Evolutionary conservation across 2,113 vertebrate species (phyloP).

Genomic region (Dascyllus trimaculatus): DNA sequence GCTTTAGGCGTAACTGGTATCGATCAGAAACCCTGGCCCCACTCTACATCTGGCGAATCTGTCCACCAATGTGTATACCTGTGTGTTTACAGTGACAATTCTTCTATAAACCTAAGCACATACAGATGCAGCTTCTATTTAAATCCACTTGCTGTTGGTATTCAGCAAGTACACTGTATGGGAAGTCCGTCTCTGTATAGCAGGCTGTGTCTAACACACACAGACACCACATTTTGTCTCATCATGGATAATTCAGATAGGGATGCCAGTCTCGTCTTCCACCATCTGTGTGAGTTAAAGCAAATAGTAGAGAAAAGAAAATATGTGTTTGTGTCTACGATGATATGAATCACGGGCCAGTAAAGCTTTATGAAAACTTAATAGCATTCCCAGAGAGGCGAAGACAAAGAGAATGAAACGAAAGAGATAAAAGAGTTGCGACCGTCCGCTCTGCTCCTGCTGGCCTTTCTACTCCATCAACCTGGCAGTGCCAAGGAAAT

Average conservation of each 20-base stretch:
- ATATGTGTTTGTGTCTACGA: constrained; percentile 25
- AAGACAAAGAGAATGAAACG: constrained; percentile 25
- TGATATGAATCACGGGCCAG: constrained; percentile 48
- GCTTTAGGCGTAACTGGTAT: no score
- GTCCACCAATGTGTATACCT: no score
- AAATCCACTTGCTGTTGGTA: constrained; percentile 7
- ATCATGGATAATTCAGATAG: constrained; percentile 45
- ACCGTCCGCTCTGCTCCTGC: constrained; percentile 46
- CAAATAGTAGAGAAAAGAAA: constrained; percentile 22
- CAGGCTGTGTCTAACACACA: constrained; percentile 24
- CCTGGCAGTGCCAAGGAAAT: constrained; percentile 69
- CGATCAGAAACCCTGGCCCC: no score
- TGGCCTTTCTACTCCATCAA: constrained; percentile 64
- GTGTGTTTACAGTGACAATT: not conserved
- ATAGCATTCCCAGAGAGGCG: constrained; percentile 39
- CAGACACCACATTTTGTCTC: constrained; percentile 32
- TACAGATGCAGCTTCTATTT: no score
- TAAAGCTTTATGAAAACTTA: constrained; percentile 49
- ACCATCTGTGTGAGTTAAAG: constrained; percentile 42
- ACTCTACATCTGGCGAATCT: no score
- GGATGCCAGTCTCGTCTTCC: constrained; percentile 17
- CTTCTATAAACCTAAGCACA: not conserved
- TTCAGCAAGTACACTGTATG: constrained; percentile 6
- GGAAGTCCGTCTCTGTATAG: not conserved
- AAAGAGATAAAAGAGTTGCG: constrained; percentile 61